These are phyloP conservation scores for Indicator maculatus DNA, from an alignment of 2,113 vertebrate species.

Conservation along the genomic window DNA sequence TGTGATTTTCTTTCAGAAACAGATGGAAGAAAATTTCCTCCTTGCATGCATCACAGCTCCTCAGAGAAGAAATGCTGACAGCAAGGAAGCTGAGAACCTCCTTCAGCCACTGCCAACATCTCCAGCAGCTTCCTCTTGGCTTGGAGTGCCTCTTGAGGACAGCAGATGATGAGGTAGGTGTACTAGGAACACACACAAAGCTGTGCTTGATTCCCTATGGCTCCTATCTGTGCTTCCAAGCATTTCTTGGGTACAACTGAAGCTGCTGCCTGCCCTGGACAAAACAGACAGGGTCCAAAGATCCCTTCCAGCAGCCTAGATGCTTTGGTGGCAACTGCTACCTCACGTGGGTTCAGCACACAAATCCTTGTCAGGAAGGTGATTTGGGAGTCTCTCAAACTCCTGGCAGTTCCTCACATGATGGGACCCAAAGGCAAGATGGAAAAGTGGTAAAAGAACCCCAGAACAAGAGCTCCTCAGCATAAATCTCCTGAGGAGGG, in stretches of 20 bases:
- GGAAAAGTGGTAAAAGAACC: neutral
- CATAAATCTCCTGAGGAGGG: neutral
- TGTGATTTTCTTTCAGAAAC: neutral
- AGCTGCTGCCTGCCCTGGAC: constrained; percentile 7
- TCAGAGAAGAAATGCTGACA: neutral
- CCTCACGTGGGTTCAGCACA: neutral
- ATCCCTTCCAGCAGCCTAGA: neutral
- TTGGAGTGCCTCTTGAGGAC: neutral
- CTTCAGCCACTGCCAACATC: neutral
- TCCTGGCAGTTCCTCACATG: neutral
- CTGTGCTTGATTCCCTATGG: accelerated
- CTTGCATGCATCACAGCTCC: neutral
- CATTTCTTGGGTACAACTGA: neutral
- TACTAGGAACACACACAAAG: neutral
- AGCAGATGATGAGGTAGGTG: neutral
- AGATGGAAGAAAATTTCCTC: neutral
- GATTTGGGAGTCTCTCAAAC: neutral
- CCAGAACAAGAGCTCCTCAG: neutral
- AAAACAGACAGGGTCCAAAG: constrained; percentile 29
- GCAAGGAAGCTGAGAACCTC: neutral
- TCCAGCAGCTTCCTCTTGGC: neutral
- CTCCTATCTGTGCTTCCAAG: neutral
- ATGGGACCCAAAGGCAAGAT: neutral
- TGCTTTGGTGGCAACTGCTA: neutral
- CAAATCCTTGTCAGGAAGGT: neutral